Conservation (phyloP, 1,140 invertebrate species). For the Archivesica marissinica region DNA sequence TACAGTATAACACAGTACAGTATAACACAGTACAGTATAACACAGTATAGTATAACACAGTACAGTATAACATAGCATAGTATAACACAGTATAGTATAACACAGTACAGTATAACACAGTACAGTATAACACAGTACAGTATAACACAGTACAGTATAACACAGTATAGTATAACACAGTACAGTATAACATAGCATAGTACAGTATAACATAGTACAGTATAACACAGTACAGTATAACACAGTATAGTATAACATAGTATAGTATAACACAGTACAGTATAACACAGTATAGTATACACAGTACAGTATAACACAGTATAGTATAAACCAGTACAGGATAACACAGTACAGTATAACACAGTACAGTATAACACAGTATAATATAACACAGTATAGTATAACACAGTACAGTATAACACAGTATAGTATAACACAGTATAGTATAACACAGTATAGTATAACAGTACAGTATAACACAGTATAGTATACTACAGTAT, state of each 20-base stretch:
- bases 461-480: not conserved
- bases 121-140: conserved; percentile 9
- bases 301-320: too few relatives aligned
- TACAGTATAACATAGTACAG: not conserved
- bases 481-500: too few relatives aligned
- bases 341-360: too few relatives aligned
- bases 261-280: not conserved
- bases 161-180: conserved; percentile 8
- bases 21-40: not conserved
- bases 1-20: not conserved
- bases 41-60: not conserved
- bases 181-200: not conserved
- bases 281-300: too few relatives aligned
- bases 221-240: not conserved
- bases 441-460: not conserved
- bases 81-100: conserved; percentile 2
- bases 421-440: conserved; percentile 1
- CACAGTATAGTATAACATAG: not conserved
- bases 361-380: not conserved
- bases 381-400: not conserved
- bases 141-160: conserved; percentile 3
- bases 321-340: too few relatives aligned
- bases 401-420: not conserved
- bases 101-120: not conserved
- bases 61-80: not conserved